Conservation (phyloP, 2,113 vertebrate species). For the Neoarius graeffei region DNA sequence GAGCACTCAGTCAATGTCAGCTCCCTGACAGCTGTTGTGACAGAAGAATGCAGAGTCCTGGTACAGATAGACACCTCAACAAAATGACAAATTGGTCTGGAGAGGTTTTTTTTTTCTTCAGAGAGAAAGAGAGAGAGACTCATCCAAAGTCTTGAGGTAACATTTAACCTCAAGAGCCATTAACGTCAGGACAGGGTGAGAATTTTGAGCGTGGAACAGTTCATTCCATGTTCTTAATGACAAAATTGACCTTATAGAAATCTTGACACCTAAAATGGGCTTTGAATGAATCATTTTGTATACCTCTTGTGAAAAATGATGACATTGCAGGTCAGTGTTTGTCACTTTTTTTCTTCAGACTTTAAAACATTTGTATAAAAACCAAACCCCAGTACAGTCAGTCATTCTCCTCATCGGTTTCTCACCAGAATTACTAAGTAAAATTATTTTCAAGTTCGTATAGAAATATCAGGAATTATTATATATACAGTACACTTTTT, state of each 20-base stretch:
- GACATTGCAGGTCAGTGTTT: neutral
- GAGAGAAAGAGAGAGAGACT: neutral
- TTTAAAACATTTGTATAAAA: neutral
- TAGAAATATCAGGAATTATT: neutral
- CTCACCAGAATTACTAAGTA: neutral
- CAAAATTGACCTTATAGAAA: neutral
- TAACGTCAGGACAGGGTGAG: neutral
- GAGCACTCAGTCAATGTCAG: conserved; percentile 37
- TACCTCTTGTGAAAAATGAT: neutral
- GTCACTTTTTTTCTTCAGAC: neutral
- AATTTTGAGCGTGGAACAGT: neutral
- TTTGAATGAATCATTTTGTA: neutral
- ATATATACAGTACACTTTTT: no score
- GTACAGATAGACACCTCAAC: conserved; percentile 23
- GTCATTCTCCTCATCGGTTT: neutral
- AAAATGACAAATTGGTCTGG: conserved; percentile 39
- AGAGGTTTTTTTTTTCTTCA: neutral
- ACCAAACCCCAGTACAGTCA: neutral
- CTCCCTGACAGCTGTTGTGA: conserved; percentile 46
- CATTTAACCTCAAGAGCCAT: neutral
- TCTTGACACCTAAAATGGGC: neutral
- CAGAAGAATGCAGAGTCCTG: conserved; percentile 15
- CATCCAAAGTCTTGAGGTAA: conserved; percentile 14
- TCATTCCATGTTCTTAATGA: neutral
- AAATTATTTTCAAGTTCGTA: neutral